Evolutionary conservation across 2,888 invertebrate species (phyloP), one percentile per base, ranked within the genome.

Genomic region (Ophioninae sp.): DNA sequence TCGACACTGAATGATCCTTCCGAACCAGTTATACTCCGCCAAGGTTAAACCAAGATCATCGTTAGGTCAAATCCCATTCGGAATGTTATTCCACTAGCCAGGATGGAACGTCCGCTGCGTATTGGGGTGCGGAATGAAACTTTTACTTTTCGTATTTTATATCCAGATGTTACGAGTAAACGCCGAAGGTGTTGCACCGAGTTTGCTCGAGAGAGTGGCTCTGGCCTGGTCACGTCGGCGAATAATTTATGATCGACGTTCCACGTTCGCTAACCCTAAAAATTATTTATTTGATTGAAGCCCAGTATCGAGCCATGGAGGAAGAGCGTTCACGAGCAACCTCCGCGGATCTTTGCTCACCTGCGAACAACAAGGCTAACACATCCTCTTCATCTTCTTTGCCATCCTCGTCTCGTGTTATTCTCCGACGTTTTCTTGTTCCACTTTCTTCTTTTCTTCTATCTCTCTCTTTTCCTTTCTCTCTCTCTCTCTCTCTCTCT

Each of bases 261-360:
- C 81, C 79, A 83, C 89, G 88, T 84, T 7, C 84, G 65, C 41
- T 30, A 17, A 88, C 86, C 86, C 89, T 89, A 88, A 89, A 89
- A 90, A 90, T 90, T 90, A 90, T 91, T 90, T 90, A 89, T 91
- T 91, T 90, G 88, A 91, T 90, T 89, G 90, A 90, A 88, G 86
- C 65, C 65, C 70, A 59, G 7, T 64, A 64, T 80, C 83, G n/a
- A 67, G 85, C 87, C 90, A 88, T 89, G 87, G 79, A n/a, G 86
- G 89, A 90, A 89, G 85, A 86, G 20, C 50, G 87, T 89, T 90
- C 86, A 74, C 64, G 82, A 84, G 70, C 73, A 30, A 30, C 30
- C 30, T 82, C 21, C 76, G 76, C 82, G 78, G 80, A 85, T 81
- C 72, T 85, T 84, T 79, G 77, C 70, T 64, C 65, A 64, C 13